Percentiles rank a stretch among this genome's conserved stretches.
Conservation (phyloP, 2,888 invertebrate genomes). For the Coelogynopora nodosa region DNA sequence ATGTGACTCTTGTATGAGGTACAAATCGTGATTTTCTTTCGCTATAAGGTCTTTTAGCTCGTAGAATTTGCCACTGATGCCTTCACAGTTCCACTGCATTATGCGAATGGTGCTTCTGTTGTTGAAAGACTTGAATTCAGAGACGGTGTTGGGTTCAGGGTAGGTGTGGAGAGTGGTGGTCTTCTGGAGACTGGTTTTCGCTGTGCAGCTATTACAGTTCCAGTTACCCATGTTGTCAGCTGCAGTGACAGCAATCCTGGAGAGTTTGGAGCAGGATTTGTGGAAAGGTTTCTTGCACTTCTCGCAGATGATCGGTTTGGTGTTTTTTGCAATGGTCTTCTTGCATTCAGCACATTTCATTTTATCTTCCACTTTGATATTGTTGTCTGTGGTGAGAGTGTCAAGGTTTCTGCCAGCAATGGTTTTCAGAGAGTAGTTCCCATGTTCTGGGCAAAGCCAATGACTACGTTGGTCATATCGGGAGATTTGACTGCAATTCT, state of each 20-base stretch:
- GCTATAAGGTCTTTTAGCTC: neutral
- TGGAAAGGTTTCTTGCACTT: neutral
- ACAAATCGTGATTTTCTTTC: neutral
- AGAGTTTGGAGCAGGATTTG: neutral
- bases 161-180: neutral
- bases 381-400: neutral
- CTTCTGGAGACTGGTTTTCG: neutral
- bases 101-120: neutral
- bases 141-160: neutral
- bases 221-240: neutral
- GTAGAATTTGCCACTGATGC: neutral
- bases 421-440: neutral
- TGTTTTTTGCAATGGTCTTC: neutral
- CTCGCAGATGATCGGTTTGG: neutral
- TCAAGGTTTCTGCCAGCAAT: neutral
- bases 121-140: neutral
- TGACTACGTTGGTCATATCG: neutral
- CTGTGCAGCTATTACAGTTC: neutral
- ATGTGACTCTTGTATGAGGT: neutral
- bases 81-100: neutral
- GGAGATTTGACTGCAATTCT: neutral
- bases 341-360: neutral
- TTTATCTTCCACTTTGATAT: neutral
- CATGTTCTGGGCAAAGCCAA: neutral
- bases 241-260: neutral